Conservation (phyloP, 2,888 invertebrate genomes). For the Drosophila subquinaria region DNA sequence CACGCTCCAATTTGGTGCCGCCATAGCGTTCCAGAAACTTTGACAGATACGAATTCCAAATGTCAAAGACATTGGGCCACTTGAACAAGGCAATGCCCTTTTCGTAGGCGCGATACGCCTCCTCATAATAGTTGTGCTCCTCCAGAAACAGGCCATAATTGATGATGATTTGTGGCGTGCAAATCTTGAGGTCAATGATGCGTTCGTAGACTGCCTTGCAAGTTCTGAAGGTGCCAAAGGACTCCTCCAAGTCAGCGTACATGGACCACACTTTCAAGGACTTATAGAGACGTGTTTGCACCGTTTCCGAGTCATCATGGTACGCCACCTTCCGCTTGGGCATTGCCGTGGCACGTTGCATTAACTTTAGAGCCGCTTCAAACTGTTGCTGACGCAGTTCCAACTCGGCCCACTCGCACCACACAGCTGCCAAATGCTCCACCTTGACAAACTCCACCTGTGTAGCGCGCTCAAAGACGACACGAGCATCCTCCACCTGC, state of each 20-base stretch:
- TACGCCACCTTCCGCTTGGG: conserved; percentile 96
- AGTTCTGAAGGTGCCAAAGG: conserved; percentile 98
- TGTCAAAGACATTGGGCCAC: conserved; percentile 99
- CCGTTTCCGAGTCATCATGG: conserved; percentile 96
- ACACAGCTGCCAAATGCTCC: conserved; percentile 98
- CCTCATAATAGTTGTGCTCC: conserved; percentile 99
- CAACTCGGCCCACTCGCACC: conserved; percentile 99
- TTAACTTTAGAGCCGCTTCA: conserved; percentile 94
- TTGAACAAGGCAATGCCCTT: conserved; percentile 99
- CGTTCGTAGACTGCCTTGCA: conserved; percentile 99
- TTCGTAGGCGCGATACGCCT: conserved; percentile 98
- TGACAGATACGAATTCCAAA: conserved; percentile 99
- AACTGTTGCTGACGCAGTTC: conserved; percentile 97
- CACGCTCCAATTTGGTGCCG: conserved; percentile 97
- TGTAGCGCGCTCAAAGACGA: conserved; percentile 97
- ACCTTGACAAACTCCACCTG: conserved; percentile 97
- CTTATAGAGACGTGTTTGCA: conserved; percentile 97
- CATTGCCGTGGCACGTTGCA: conserved; percentile 97
- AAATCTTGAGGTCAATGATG: conserved; percentile 98
- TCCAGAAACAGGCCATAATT: conserved; percentile 99
- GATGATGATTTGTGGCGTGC: conserved; percentile 99
- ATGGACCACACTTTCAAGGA: conserved; percentile 99
- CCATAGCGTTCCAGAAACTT: conserved; percentile 98
- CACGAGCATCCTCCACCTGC: conserved; percentile 96
- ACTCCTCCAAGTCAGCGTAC: conserved; percentile 99